phyloP scores from a whole-genome alignment of 2,797 vertebrate species.

The Neomorphus geoffroyi region DNA sequence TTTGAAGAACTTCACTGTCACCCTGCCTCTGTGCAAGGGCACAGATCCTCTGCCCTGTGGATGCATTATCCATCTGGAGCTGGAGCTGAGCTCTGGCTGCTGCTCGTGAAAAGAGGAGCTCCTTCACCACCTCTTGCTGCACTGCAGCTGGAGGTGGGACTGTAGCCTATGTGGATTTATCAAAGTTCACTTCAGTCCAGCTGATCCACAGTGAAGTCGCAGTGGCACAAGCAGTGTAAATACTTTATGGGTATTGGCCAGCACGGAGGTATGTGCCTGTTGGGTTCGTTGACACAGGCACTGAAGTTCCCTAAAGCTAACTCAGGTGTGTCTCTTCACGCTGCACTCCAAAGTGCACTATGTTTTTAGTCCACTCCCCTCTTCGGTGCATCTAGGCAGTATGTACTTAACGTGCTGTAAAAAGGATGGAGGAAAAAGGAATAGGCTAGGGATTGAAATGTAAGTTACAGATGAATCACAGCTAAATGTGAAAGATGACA shows the following conservation, averaged over 20 bases:
- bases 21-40: neutral
- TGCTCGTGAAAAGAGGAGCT: neutral
- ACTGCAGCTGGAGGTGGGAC: fast-evolving
- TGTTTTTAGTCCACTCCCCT: neutral
- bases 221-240: neutral
- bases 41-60: neutral
- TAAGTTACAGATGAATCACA: conserved; percentile 3
- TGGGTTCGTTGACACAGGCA: neutral
- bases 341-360: neutral
- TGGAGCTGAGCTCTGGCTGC: neutral
- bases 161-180: neutral
- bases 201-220: neutral
- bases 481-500: neutral
- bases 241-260: neutral
- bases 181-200: neutral
- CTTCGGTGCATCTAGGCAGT: neutral
- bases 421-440: neutral
- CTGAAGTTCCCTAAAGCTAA: neutral
- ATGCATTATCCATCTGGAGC: fast-evolving
- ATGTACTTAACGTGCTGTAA: neutral
- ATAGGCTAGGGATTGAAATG: neutral
- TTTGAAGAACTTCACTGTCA: neutral
- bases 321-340: neutral
- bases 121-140: neutral
- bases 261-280: neutral